Evolutionary conservation across 2,113 vertebrate genomes (phyloP).

Genomic region (Neopipo cinnamomea): DNA sequence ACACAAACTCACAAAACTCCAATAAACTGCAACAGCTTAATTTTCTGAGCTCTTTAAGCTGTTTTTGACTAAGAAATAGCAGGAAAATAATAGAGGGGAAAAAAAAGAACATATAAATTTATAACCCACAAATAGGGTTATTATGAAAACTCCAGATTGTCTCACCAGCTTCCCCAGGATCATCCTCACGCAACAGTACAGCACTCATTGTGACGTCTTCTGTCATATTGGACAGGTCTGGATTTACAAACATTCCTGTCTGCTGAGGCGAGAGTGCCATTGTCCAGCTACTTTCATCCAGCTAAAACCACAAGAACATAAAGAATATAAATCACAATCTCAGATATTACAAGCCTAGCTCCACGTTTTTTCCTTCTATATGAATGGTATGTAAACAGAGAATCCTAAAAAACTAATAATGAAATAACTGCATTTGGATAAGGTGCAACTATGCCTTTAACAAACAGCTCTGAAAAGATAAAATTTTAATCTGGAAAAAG

Average conservation of each 20-base stretch:
- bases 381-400: neutral
- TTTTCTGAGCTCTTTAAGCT: neutral
- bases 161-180: conserved; percentile 92
- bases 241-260: conserved; percentile 65
- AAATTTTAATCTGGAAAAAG: neutral
- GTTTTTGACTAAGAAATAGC: neutral
- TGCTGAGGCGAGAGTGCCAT: conserved; percentile 76
- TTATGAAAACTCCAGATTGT: neutral
- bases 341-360: neutral
- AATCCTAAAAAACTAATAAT: neutral
- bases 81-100: neutral
- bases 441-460: neutral
- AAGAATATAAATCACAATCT: neutral
- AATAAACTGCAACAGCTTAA: neutral
- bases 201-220: conserved; percentile 88
- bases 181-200: conserved; percentile 89
- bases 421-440: neutral
- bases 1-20: neutral
- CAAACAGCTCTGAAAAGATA: neutral
- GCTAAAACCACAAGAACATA: conserved; percentile 30
- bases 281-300: conserved; percentile 90
- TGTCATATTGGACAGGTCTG: conserved; percentile 76
- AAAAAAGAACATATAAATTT: neutral
- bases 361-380: neutral
- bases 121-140: neutral